Percentiles rank a stretch among this genome's conserved stretches.
Conservation (phyloP, 1,140 invertebrate genomes). For the Alviniconcha marisindica region DNA sequence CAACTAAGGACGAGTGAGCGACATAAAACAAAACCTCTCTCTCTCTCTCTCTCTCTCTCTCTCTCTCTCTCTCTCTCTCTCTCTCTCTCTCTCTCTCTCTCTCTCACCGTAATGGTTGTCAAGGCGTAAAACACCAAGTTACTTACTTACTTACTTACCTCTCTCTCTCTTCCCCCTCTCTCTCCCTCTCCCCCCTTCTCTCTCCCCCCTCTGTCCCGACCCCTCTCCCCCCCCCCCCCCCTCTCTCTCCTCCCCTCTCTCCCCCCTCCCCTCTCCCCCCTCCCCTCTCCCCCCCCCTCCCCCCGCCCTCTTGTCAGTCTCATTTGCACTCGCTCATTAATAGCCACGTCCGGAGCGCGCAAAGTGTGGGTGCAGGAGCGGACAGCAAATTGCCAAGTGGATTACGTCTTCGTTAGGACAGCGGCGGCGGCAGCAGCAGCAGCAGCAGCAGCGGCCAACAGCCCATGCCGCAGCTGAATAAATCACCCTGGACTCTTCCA, state of each 20-base stretch:
- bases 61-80: not conserved
- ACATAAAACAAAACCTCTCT: too few relatives aligned
- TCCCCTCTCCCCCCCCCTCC: not conserved
- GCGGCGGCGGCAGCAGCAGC: not conserved
- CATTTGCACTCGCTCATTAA: too few relatives aligned
- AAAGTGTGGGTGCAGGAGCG: not conserved
- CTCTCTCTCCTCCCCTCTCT: not conserved
- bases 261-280: not conserved
- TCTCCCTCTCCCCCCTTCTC: not conserved
- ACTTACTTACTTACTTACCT: not conserved
- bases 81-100: not conserved
- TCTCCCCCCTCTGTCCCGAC: not conserved
- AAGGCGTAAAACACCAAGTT: too few relatives aligned
- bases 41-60: constrained; percentile 13
- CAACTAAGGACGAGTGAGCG: too few relatives aligned
- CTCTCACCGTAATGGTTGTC: too few relatives aligned
- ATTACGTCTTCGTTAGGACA: not conserved
- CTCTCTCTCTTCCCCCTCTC: not conserved
- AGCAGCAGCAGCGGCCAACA: too few relatives aligned
- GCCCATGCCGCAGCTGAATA: too few relatives aligned
- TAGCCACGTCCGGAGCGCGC: not conserved
- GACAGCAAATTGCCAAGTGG: not conserved
- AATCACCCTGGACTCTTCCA: too few relatives aligned
- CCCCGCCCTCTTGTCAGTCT: not conserved
- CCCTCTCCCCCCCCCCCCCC: not conserved